These are phyloP conservation scores for Anguilla marmorata DNA, from an alignment of 2,797 vertebrate genomes.

Conservation along the genomic window DNA sequence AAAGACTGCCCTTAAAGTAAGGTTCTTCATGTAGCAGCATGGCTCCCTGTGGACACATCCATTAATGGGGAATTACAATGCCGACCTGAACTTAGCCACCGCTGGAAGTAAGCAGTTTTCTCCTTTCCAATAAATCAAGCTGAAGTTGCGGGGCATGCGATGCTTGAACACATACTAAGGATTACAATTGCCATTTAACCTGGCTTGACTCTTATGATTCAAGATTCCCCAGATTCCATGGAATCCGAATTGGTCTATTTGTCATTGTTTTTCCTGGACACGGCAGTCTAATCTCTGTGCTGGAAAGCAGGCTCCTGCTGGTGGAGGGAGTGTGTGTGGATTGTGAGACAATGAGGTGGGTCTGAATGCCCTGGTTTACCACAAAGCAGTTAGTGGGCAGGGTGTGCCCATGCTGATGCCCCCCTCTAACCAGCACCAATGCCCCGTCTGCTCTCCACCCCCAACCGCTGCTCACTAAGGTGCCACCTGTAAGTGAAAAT, in stretches of 20 bases:
- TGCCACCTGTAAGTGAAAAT: background rate
- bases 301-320: background rate
- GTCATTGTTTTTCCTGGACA: background rate
- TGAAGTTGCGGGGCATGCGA: background rate
- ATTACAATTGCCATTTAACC: conserved; percentile 13
- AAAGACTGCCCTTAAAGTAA: background rate
- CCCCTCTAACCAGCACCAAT: background rate
- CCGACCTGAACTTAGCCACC: conserved; percentile 12
- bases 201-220: conserved; percentile 10
- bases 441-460: background rate
- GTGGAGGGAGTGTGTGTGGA: background rate
- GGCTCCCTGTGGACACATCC: conserved; percentile 21
- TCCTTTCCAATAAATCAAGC: conserved; percentile 31
- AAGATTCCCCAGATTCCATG: background rate
- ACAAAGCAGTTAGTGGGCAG: background rate
- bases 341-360: background rate
- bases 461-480: background rate
- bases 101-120: conserved; percentile 24
- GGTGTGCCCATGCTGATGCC: background rate
- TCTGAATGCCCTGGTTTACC: background rate
- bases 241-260: conserved; percentile 8
- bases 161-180: conserved; percentile 1
- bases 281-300: background rate
- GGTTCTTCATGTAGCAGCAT: background rate
- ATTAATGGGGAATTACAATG: conserved; percentile 19